Percentiles rank a stretch among this genome's conserved stretches.
These are phyloP conservation scores for Sinocyclocheilus rhinocerous DNA, from an alignment of 2,113 vertebrate genomes.

Conservation along the genomic window DNA sequence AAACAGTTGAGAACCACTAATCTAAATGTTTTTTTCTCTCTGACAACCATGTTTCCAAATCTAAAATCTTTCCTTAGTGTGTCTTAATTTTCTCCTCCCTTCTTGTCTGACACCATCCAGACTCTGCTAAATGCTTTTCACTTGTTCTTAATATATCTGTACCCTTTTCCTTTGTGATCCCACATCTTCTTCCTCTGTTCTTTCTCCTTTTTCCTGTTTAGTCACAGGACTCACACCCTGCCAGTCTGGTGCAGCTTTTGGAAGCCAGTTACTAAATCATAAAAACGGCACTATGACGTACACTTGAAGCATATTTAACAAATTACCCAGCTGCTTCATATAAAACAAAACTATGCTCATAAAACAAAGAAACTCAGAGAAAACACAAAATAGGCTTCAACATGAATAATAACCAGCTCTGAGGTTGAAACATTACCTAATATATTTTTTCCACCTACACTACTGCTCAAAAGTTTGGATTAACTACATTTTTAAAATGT, in stretches of 20 bases:
- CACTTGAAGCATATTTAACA: constrained; percentile 2
- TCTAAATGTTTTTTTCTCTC: background rate
- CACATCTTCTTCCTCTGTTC: background rate
- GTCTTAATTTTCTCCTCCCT: constrained; percentile 46
- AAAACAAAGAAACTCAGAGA: background rate
- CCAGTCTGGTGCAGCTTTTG: background rate
- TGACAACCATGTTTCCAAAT: background rate
- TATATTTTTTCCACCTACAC: background rate
- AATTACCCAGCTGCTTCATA: background rate
- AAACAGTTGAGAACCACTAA: background rate
- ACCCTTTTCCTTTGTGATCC: background rate
- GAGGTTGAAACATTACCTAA: background rate
- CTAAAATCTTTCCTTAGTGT: constrained; percentile 26
- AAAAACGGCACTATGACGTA: background rate
- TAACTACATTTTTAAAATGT: background rate
- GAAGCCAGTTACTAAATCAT: background rate
- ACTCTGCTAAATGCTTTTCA: background rate
- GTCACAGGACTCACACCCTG: constrained; percentile 10
- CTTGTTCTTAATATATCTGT: constrained; percentile 11
- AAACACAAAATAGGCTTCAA: background rate
- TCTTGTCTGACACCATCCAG: background rate
- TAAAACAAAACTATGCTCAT: background rate
- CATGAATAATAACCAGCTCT: background rate
- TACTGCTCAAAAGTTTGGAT: background rate
- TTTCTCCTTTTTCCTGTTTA: background rate